Percentiles rank a stretch among this genome's conserved stretches.
phyloP scores from a whole-genome alignment of 2,797 vertebrate genomes.

The Microhierax caerulescens region DNA sequence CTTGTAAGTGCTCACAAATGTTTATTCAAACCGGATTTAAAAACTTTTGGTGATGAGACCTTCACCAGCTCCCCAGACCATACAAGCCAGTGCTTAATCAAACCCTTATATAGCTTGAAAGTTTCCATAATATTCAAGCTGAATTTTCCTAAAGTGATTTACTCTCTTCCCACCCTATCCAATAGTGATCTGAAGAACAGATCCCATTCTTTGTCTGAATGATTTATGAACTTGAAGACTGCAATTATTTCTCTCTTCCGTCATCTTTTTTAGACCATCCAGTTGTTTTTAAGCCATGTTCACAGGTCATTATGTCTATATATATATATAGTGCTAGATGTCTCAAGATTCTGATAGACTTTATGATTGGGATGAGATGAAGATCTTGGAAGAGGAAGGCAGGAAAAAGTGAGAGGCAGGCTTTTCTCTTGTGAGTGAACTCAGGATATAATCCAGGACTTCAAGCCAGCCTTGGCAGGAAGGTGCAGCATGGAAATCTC shows the following conservation, averaged over 20 bases:
- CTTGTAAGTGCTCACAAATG: neutral
- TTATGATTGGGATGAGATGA: neutral
- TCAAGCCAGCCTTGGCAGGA: neutral
- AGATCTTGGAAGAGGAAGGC: neutral
- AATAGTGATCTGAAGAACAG: neutral
- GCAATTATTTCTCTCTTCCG: neutral
- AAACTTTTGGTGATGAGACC: neutral
- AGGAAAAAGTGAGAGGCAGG: neutral
- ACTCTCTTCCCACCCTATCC: neutral
- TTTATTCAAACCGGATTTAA: neutral
- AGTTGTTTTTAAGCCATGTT: neutral
- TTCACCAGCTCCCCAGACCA: neutral
- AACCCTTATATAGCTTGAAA: neutral
- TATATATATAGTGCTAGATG: neutral
- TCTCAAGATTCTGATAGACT: neutral
- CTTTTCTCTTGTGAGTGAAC: neutral
- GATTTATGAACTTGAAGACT: neutral
- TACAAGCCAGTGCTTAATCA: neutral
- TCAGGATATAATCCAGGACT: neutral
- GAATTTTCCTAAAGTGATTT: neutral
- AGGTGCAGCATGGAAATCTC: neutral
- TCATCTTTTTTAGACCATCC: neutral
- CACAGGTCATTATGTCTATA: neutral
- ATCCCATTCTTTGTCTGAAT: neutral
- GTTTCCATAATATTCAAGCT: neutral